A percentile compares a stretch with the other conserved stretches of the same genome.
phyloP scores from a whole-genome alignment of 2,113 vertebrate genomes.

The Sceloporus undulatus region DNA sequence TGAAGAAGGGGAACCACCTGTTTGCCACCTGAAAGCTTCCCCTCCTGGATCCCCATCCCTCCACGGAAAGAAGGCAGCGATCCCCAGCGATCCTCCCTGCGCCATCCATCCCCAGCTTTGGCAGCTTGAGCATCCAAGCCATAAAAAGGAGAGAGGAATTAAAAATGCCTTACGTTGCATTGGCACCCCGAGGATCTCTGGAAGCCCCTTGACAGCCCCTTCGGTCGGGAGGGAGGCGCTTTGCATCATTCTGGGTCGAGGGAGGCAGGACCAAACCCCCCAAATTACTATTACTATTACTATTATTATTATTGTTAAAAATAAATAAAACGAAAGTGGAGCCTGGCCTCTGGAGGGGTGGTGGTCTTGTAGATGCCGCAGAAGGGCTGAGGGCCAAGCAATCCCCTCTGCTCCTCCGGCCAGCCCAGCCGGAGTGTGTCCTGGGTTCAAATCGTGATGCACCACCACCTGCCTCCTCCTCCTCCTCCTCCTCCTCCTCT shows the following conservation, averaged over 20 bases:
- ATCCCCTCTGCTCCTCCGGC: slow-evolving; percentile 36
- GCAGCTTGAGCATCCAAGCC: slow-evolving; percentile 27
- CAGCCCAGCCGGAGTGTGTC: slow-evolving; percentile 58
- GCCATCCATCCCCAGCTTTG: slow-evolving; percentile 43
- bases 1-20: background rate
- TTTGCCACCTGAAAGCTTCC: background rate
- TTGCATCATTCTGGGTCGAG: slow-evolving; percentile 90
- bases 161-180: slow-evolving; percentile 94
- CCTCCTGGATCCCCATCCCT: too few species aligned
- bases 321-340: background rate
- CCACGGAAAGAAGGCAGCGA: too few species aligned
- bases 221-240: slow-evolving; percentile 92
- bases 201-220: slow-evolving; percentile 95
- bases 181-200: slow-evolving; percentile 96
- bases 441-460: slow-evolving; percentile 65
- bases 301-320: too few species aligned
- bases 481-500: background rate
- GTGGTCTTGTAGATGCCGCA: slow-evolving; percentile 26
- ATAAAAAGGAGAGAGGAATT: slow-evolving; percentile 14
- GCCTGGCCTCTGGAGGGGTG: background rate
- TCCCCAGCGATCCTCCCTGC: slow-evolving; percentile 54
- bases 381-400: slow-evolving; percentile 53
- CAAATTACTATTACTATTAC: too few species aligned
- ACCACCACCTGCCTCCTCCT: slow-evolving; percentile 40
- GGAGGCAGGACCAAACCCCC: too few species aligned